Evolutionary conservation across 30 jellyfish, hydroid and myxozoan genomes (phyloP).

Genomic region (Cassiopea xamachana): DNA sequence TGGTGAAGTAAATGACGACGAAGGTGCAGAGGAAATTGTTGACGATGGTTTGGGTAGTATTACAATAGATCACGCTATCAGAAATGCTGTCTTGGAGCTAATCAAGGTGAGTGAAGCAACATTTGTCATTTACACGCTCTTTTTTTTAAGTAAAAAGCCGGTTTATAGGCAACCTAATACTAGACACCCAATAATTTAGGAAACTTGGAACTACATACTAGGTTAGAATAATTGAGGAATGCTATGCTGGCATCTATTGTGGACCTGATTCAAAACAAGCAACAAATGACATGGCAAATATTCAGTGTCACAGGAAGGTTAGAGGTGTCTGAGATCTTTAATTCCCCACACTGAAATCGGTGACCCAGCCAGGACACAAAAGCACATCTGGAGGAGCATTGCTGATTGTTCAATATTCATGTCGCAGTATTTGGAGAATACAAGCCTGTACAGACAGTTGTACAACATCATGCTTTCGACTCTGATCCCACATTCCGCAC

Average conservation of each 20-base stretch:
- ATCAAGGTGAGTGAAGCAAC: slow-evolving; percentile 4
- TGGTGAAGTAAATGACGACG: slow-evolving; percentile 4
- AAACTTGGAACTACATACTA: no score
- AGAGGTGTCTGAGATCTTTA: no score
- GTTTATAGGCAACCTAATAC: neutral
- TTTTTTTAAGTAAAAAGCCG: neutral
- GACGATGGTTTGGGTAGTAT: neutral
- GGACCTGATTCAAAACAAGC: no score
- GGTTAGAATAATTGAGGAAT: no score
- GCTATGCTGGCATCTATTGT: no score
- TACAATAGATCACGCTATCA: neutral
- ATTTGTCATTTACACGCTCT: neutral
- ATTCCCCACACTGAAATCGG: no score
- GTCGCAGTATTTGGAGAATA: neutral
- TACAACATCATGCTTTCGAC: neutral
- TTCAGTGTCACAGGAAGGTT: no score
- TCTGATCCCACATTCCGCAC: neutral
- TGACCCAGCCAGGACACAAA: no score
- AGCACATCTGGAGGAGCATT: no score
- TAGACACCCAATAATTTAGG: no score
- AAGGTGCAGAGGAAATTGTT: neutral
- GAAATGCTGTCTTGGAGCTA: slow-evolving; percentile 16
- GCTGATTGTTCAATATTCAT: neutral
- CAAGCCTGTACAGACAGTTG: neutral
- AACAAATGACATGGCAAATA: no score